Conservation (phyloP, 2,797 vertebrate genomes). For the Poecilia wingei region DNA sequence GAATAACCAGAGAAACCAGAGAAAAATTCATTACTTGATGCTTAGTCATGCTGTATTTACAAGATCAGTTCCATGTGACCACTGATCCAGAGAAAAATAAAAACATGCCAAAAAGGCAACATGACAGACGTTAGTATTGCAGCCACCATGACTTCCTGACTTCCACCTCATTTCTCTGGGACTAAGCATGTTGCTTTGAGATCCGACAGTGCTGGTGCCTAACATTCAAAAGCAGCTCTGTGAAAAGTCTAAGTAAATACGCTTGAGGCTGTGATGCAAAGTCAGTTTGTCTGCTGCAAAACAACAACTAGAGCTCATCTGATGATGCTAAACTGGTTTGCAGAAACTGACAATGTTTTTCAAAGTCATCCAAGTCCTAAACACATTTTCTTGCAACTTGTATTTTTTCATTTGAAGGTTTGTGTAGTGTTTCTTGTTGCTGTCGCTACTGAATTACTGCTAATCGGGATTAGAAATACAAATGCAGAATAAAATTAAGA, state of each 20-base stretch:
- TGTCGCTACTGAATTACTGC: constrained; percentile 3
- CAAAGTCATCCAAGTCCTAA: background rate
- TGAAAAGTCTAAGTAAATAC: constrained; percentile 64
- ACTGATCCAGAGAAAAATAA: constrained; percentile 50
- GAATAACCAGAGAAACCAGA: constrained; percentile 75
- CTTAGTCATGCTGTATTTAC: constrained; percentile 79
- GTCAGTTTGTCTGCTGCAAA: constrained; percentile 34
- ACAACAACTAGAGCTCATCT: constrained; percentile 38
- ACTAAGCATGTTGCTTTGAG: constrained; percentile 51
- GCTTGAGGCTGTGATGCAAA: constrained; percentile 49
- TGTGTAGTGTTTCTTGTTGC: background rate
- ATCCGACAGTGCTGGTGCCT: constrained; percentile 46
- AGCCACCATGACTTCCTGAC: constrained; percentile 38
- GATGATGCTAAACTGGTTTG: constrained; percentile 6
- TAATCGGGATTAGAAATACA: background rate
- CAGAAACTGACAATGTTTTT: constrained; percentile 17
- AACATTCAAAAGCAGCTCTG: constrained; percentile 55
- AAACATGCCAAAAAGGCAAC: constrained; percentile 51
- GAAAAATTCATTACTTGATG: constrained; percentile 73
- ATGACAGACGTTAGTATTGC: constrained; percentile 38
- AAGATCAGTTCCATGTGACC: constrained; percentile 68
- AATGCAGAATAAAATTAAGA: background rate
- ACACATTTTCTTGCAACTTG: background rate
- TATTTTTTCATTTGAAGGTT: background rate
- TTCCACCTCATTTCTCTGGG: constrained; percentile 46